A percentile compares a stretch with the other conserved stretches of the same genome.
Conservation (phyloP, 2,888 invertebrate genomes). For the Brenthis hecate region DNA sequence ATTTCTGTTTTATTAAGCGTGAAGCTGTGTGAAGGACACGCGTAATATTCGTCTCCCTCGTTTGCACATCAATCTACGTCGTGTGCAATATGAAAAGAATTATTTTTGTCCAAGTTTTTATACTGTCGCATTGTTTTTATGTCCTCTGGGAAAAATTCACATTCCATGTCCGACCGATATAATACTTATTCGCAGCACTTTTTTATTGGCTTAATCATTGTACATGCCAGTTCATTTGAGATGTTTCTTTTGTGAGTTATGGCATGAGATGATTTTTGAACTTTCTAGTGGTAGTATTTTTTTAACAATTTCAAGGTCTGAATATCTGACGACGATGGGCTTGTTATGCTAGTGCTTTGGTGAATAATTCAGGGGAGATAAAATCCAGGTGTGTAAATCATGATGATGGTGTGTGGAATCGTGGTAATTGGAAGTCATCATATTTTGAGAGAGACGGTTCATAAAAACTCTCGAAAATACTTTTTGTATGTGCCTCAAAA, state of each 20-base stretch:
- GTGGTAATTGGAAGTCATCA: too few relatives aligned
- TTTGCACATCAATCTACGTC: slow-evolving; percentile 57
- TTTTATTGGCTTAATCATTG: slow-evolving; percentile 42
- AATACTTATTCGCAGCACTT: slow-evolving; percentile 43
- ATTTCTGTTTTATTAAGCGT: not conserved
- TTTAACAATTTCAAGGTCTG: slow-evolving; percentile 8
- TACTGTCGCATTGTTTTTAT: slow-evolving; percentile 45
- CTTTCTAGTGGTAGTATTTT: slow-evolving; percentile 25
- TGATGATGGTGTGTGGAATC: too few relatives aligned
- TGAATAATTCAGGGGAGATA: too few relatives aligned
- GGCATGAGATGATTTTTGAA: slow-evolving; percentile 24
- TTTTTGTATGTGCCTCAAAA: too few relatives aligned
- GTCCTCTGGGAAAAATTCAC: slow-evolving; percentile 48
- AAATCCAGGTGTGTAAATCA: too few relatives aligned
- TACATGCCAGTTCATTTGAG: slow-evolving; percentile 32
- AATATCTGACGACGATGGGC: too few relatives aligned
- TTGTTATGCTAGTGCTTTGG: too few relatives aligned
- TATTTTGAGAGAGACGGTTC: too few relatives aligned
- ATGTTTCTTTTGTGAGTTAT: slow-evolving; percentile 25
- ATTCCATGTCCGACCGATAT: slow-evolving; percentile 46
- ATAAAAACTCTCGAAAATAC: too few relatives aligned
- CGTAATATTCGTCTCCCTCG: slow-evolving; percentile 36
- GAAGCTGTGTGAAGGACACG: slow-evolving; percentile 8
- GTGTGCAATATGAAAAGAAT: slow-evolving; percentile 50
- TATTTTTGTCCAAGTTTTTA: slow-evolving; percentile 51